phyloP scores from a whole-genome alignment of 2,888 invertebrate species.

The Eutolmus rufibarbis region DNA sequence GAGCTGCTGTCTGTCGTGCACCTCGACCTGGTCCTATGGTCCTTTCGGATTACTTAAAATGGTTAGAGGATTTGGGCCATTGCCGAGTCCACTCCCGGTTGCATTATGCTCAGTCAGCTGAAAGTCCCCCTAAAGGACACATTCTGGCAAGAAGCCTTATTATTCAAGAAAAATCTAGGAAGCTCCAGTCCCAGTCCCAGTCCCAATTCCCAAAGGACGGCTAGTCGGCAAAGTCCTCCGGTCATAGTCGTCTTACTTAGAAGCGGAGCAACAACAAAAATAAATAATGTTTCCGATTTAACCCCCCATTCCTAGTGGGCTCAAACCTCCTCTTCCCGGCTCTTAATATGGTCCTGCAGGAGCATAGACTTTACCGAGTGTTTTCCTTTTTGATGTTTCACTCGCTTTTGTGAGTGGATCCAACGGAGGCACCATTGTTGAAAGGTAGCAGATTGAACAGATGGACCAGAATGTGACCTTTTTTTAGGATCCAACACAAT shows the following conservation, averaged over 20 bases:
- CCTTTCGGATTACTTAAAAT: conserved; percentile 13
- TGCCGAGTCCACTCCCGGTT: not conserved
- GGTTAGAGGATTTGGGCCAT: conserved; percentile 6
- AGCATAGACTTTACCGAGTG: not conserved
- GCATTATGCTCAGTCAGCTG: conserved; percentile 27
- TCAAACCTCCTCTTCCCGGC: not conserved
- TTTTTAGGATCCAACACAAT: not conserved
- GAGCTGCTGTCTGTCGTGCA: conserved; percentile 1
- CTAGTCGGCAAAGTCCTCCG: not conserved
- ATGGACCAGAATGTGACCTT: not conserved
- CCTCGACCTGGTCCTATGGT: not conserved
- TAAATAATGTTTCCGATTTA: conserved; percentile 14
- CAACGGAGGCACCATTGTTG: not conserved
- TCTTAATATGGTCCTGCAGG: not conserved
- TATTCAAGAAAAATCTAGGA: conserved; percentile 1
- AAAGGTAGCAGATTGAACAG: not conserved
- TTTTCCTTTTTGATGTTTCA: not conserved
- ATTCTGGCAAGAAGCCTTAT: conserved; percentile 36
- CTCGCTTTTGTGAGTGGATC: not conserved
- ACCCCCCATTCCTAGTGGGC: not conserved
- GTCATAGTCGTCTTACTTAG: not conserved
- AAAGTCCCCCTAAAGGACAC: conserved; percentile 1
- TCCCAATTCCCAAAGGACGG: not conserved
- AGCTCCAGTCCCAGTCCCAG: not conserved
- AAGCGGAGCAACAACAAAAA: not conserved